phyloP scores from a whole-genome alignment of 2,113 vertebrate species.

The Spilogale gracilis region DNA sequence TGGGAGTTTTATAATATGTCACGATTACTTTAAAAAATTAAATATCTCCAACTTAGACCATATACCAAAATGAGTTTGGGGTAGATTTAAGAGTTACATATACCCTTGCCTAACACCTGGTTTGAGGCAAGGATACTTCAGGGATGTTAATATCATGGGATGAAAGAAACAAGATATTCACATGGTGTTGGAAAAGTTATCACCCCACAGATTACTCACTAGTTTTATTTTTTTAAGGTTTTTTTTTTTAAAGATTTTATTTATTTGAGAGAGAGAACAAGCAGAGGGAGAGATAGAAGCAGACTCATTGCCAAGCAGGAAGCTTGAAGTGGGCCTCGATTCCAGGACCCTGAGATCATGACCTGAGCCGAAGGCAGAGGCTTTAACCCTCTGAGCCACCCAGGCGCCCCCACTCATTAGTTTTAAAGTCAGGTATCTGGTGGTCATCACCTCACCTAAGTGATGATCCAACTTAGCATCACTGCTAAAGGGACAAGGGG shows the following conservation, averaged over 20 bases:
- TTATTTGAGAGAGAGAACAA: too few relatives aligned
- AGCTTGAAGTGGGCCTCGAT: too few relatives aligned
- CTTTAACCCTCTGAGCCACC: too few relatives aligned
- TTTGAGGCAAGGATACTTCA: not conserved
- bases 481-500: not conserved
- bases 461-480: not conserved
- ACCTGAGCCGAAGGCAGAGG: too few relatives aligned
- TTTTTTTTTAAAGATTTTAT: too few relatives aligned
- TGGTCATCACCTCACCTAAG: not conserved
- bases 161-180: not conserved
- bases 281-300: too few relatives aligned
- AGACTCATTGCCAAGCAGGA: too few relatives aligned
- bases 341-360: too few relatives aligned
- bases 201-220: not conserved
- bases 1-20: not conserved
- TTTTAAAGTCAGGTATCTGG: not conserved
- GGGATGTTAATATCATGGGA: not conserved
- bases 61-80: not conserved
- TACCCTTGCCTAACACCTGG: not conserved
- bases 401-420: not conserved
- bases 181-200: not conserved
- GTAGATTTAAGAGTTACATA: not conserved
- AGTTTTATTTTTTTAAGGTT: not conserved
- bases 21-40: slow-evolving; percentile 21
- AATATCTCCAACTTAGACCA: not conserved